Evolutionary conservation across 2,797 vertebrate genomes (phyloP).

Genomic region (Microctenopoma lineatum): DNA sequence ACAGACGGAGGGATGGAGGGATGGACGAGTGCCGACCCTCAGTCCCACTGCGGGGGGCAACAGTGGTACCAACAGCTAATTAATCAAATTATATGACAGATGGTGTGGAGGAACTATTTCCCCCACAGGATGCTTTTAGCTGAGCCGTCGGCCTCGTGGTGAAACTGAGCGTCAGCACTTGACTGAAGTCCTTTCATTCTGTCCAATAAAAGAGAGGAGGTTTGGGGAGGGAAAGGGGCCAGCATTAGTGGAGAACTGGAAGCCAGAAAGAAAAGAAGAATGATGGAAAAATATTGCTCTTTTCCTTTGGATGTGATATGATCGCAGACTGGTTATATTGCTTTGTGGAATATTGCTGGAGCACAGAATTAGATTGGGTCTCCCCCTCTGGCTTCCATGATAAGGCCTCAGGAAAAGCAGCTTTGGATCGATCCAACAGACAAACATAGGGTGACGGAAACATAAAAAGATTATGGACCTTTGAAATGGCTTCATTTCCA

Average conservation of each 20-base stretch:
- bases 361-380: slow-evolving; percentile 79
- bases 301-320: slow-evolving; percentile 77
- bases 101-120: slow-evolving; percentile 68
- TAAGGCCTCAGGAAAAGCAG: slow-evolving; percentile 74
- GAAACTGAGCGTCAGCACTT: slow-evolving; percentile 63
- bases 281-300: slow-evolving; percentile 80
- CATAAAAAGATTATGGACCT: slow-evolving; percentile 79
- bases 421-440: slow-evolving; percentile 78
- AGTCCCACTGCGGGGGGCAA: slow-evolving; percentile 68
- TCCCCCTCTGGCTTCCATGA: slow-evolving; percentile 70
- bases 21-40: slow-evolving; percentile 70
- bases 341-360: slow-evolving; percentile 82
- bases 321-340: slow-evolving; percentile 77
- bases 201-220: slow-evolving; percentile 58
- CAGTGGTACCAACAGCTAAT: slow-evolving; percentile 73
- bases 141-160: slow-evolving; percentile 51
- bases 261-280: slow-evolving; percentile 62
- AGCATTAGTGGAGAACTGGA: slow-evolving; percentile 57
- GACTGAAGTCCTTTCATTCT: slow-evolving; percentile 59
- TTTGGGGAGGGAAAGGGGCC: slow-evolving; percentile 37
- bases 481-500: slow-evolving; percentile 79
- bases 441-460: slow-evolving; percentile 64
- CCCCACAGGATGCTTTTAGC: slow-evolving; percentile 67
- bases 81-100: slow-evolving; percentile 78
- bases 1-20: slow-evolving; percentile 73